These are phyloP conservation scores for Sebastes fasciatus DNA, from an alignment of 2,113 vertebrate species.

Conservation along the genomic window DNA sequence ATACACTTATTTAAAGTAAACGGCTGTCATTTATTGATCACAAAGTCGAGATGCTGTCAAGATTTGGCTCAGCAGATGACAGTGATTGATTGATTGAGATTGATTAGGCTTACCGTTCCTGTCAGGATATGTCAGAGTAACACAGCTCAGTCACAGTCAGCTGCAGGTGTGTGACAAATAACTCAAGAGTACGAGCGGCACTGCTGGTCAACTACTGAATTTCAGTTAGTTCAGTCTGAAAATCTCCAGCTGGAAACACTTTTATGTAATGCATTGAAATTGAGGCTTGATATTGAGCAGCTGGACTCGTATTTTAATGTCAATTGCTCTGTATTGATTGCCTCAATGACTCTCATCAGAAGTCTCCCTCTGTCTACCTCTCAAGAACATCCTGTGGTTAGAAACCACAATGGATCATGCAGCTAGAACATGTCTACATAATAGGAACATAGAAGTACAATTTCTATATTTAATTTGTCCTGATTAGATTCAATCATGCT, in stretches of 20 bases:
- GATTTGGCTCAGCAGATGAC: no score
- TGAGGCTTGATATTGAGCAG: conserved; percentile 19
- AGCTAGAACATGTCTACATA: not conserved
- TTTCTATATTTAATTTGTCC: not conserved
- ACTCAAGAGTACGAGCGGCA: not conserved
- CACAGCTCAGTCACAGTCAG: not conserved
- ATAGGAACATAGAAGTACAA: not conserved
- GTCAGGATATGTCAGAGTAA: not conserved
- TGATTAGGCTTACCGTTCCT: no score
- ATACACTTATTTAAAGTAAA: no score
- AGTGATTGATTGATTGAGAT: no score
- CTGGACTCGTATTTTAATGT: not conserved
- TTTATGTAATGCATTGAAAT: conserved; percentile 28
- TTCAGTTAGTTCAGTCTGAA: conserved; percentile 1
- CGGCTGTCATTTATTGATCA: not conserved
- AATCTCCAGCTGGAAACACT: conserved; percentile 32
- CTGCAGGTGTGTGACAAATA: conserved; percentile 15
- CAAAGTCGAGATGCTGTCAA: not conserved
- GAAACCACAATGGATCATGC: not conserved
- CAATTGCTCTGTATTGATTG: conserved; percentile 3
- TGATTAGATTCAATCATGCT: not conserved
- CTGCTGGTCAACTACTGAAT: no score
- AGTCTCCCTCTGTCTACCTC: no score
- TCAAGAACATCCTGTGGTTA: not conserved
- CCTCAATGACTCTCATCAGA: not conserved